phyloP scores from a whole-genome alignment of 2,888 invertebrate genomes.

The Campoplex capitator region DNA sequence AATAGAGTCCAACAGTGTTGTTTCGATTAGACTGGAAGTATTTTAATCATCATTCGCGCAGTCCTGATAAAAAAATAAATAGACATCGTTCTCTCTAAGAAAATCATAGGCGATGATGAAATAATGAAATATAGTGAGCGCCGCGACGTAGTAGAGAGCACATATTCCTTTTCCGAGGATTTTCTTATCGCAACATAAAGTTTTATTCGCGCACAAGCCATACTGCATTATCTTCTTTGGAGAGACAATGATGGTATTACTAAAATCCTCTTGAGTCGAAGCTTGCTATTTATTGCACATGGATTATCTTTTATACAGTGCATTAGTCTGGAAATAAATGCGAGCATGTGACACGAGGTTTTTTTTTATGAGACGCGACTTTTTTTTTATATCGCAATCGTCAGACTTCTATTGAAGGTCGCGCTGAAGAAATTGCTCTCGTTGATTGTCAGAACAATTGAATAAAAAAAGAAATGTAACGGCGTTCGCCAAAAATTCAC shows the following conservation, averaged over 20 bases:
- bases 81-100: background rate
- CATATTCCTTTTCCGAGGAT: conserved; percentile 20
- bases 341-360: conserved; percentile 5
- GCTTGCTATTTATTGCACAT: conserved; percentile 51
- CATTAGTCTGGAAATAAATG: conserved; percentile 46
- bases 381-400: background rate
- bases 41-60: background rate
- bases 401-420: conserved; percentile 25
- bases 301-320: conserved; percentile 55
- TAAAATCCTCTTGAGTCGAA: conserved; percentile 30
- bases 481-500: background rate
- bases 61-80: background rate
- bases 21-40: background rate
- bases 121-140: conserved; percentile 18
- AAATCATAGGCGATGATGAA: conserved; percentile 28
- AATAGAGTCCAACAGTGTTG: background rate
- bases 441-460: conserved; percentile 48
- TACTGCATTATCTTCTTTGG: conserved; percentile 54
- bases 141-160: conserved; percentile 29
- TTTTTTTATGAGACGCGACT: background rate
- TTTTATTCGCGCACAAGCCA: conserved; percentile 42
- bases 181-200: conserved; percentile 59
- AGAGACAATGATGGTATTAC: conserved; percentile 52
- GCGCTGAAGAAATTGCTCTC: background rate
- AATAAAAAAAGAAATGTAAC: conserved; percentile 28